Evolutionary conservation across 2,888 invertebrate genomes (phyloP), one percentile per base, ranked within the genome.

Genomic region (Dichetophora obliterata): DNA sequence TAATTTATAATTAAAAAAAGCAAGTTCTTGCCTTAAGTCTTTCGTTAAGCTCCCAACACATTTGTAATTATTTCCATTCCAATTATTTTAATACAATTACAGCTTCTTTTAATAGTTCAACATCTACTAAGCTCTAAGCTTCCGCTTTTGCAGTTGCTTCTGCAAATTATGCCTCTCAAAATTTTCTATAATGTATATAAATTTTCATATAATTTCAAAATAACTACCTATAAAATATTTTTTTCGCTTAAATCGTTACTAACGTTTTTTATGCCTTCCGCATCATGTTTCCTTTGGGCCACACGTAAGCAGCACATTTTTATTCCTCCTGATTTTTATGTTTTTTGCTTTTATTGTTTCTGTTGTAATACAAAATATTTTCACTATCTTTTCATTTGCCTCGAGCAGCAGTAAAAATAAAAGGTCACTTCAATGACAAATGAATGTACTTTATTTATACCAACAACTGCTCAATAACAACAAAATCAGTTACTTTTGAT

Each of bases 341-440:
- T 27, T 6, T 22, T n/a, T 19, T 3, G 4, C 4, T 54, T 5
- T 22, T 52, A 52, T 54, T 54, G 9, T 22, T 11, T 57, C 3
- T 59, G 14, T 59, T 14, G 5, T 11, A 59, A n/a, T n/a, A n/a
- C n/a, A n/a, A 27, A 24, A 59, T 14, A 22, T 19, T 5, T 14
- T 27, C 24, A 59, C 19, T 27, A 27, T 43, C 37, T 11, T 43
- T 43, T 11, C 11, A 27, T 27, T 8, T 19, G 0, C 19, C 19
- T 19, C 11, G 5, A 22, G 14, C 22, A 59, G 11, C 8, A 14
- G 16, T 59, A 59, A n/a, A 57, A 70, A 78, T 75, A 79, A 82
- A 82, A 82, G 81, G 81, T 82, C 81, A 82, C 80, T 78, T 81
- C 79, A 81, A 82, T 82, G 81, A 82, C 81, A 82, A 82, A 81